Conservation (phyloP, 1,140 invertebrate species). For the Olivierus martensii region DNA sequence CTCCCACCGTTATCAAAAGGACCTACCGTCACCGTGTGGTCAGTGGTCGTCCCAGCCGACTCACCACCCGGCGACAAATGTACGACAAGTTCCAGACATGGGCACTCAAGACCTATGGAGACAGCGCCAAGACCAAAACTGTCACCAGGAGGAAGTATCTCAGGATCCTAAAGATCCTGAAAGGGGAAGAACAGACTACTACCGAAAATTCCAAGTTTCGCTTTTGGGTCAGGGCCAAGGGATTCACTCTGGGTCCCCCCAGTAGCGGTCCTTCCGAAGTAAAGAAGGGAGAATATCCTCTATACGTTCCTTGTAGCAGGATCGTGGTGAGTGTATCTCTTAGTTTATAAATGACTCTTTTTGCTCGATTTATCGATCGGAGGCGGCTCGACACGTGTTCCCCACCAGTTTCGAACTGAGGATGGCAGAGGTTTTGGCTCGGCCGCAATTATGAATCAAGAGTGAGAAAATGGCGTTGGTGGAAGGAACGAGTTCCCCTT, state of each 20-base stretch:
- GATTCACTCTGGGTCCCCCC: conserved; percentile 58
- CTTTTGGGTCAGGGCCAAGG: conserved; percentile 91
- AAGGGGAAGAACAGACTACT: conserved; percentile 67
- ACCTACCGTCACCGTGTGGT: background rate
- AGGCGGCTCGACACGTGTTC: background rate
- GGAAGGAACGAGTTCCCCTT: background rate
- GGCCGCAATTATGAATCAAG: too few species aligned
- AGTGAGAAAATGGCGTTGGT: too few species aligned
- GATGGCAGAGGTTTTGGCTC: background rate
- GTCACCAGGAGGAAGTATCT: conserved; percentile 82
- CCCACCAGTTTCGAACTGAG: background rate
- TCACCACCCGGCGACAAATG: background rate
- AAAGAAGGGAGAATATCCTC: conserved; percentile 43
- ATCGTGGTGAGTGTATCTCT: conserved; percentile 38
- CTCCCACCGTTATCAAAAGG: too few species aligned
- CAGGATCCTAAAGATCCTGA: conserved; percentile 64
- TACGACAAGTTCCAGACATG: conserved; percentile 56
- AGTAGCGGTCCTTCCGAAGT: conserved; percentile 42
- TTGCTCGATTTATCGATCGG: background rate
- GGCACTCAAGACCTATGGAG: conserved; percentile 75
- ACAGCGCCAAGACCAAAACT: conserved; percentile 86
- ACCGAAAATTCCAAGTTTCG: conserved; percentile 80
- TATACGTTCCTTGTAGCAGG: conserved; percentile 52
- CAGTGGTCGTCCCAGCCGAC: background rate
- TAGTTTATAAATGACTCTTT: background rate